Evolutionary conservation across 2,113 vertebrate species (phyloP).

Genomic region (Morone saxatilis): DNA sequence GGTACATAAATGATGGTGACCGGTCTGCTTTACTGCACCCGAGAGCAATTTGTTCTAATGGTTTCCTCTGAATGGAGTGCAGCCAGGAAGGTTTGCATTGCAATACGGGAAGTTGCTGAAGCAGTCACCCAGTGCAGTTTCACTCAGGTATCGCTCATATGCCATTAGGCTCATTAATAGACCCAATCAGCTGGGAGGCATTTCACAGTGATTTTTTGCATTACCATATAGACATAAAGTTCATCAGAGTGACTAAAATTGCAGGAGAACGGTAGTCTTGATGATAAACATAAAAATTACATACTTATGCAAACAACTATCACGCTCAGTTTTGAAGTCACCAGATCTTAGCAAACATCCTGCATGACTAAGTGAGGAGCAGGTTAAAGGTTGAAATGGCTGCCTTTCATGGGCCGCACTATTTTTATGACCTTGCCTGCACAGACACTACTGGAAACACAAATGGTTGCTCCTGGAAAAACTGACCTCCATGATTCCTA

Average conservation of each 20-base stretch:
- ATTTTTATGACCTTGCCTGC: constrained; percentile 71
- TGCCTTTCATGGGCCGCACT: constrained; percentile 75
- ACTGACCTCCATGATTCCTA: background rate
- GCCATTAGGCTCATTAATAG: constrained; percentile 73
- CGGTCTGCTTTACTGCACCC: constrained; percentile 83
- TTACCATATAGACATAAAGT: constrained; percentile 18
- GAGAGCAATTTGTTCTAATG: constrained; percentile 86
- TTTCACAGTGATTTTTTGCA: constrained; percentile 36
- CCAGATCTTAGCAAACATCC: constrained; percentile 61
- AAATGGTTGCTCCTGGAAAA: background rate
- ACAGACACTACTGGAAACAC: constrained; percentile 36
- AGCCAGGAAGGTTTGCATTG: constrained; percentile 66
- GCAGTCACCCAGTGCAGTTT: constrained; percentile 78
- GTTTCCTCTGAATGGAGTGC: constrained; percentile 80
- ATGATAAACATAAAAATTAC: constrained; percentile 5
- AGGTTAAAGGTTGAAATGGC: constrained; percentile 76
- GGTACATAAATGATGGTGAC: constrained; percentile 76
- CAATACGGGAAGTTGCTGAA: constrained; percentile 76
- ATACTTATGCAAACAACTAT: constrained; percentile 21
- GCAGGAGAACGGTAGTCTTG: background rate
- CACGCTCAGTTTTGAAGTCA: constrained; percentile 39
- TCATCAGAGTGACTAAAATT: background rate
- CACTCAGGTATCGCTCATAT: constrained; percentile 72
- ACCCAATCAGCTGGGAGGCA: constrained; percentile 37
- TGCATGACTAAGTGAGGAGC: constrained; percentile 67